Base-by-base conservation (phyloP, 1,140 invertebrate species). In the Pomacea maculata region DNA sequence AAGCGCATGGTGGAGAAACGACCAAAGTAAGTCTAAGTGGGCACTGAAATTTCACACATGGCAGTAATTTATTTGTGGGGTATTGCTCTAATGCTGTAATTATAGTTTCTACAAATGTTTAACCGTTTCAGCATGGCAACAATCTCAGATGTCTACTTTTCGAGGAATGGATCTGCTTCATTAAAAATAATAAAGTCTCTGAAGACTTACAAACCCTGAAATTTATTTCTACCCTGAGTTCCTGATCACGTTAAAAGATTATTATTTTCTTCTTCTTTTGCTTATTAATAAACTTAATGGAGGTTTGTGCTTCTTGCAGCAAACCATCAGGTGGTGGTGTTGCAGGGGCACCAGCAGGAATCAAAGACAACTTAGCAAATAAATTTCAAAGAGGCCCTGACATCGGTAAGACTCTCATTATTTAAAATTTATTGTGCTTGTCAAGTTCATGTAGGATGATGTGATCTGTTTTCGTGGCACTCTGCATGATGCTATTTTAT, bases 1-100 rank as follows among this genome's bases (percentile, higher is more conserved):
- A 71, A 77, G 25, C 71, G 82, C 73, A 72, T 77, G 73, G 15
- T 17, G 15, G 83, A 84, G 29, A 61, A 52, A 45, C 76, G 79
- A 15, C 77, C 61, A 80, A 83, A 75, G 82, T 82, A 75, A 70
- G 19, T 70, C 4, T 54, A 63, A 21, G 54, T 1, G 19, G 17
- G 14, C 14, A 68, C 29, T n/a, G 0, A 12, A n/a, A 12, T 9
- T 19, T 25, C 0, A 63, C n/a, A 57, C 17, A 29, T 63, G 19
- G 19, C 5, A 63, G n/a, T 29, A 11, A 77, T 5, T 10, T 63
- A 1, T 10, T 77, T 63, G 63, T 25, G 34, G 34, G n/a, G 11
- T 63, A 29, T 12, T 21, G 6, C 2, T 5, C 12, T 54, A 54
- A 75, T 21, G 1, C 4, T 54, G 14, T 21, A 2, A 75, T 21